These are phyloP conservation scores for Pachliopta kotzebuea DNA, from an alignment of 2,888 invertebrate genomes.

Conservation along the genomic window DNA sequence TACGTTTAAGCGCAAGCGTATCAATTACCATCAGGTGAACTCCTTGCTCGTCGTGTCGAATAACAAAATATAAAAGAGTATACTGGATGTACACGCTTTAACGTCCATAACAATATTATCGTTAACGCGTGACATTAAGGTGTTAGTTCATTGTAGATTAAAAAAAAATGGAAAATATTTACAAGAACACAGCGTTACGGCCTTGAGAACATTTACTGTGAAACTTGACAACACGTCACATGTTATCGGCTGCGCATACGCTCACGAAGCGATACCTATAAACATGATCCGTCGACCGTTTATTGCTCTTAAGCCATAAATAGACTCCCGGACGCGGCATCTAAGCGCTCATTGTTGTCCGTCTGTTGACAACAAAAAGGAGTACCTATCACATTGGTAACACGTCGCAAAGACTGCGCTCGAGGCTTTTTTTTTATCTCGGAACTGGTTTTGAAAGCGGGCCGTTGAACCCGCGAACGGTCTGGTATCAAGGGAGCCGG, in stretches of 20 bases:
- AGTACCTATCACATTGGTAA: slow-evolving; percentile 35
- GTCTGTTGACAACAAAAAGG: slow-evolving; percentile 42
- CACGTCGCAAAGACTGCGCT: slow-evolving; percentile 41
- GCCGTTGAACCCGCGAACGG: slow-evolving; percentile 62
- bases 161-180: no score
- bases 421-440: slow-evolving; percentile 50
- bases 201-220: slow-evolving; percentile 23
- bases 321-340: slow-evolving; percentile 42
- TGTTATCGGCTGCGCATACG: no score
- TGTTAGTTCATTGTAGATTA: no score
- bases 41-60: no score
- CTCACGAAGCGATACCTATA: slow-evolving; percentile 9
- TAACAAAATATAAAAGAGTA: no score
- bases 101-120: no score
- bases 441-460: slow-evolving; percentile 73
- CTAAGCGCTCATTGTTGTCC: slow-evolving; percentile 46
- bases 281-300: slow-evolving; percentile 32
- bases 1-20: no score
- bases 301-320: slow-evolving; percentile 42
- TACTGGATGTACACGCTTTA: no score
- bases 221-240: slow-evolving; percentile 20
- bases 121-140: no score
- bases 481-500: slow-evolving; percentile 56
- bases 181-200: slow-evolving; percentile 6
- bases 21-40: no score